A percentile compares a stretch with the other conserved stretches of the same genome.
Evolutionary conservation across 2,797 vertebrate species (phyloP).

Genomic region (Tarsius wallacei): DNA sequence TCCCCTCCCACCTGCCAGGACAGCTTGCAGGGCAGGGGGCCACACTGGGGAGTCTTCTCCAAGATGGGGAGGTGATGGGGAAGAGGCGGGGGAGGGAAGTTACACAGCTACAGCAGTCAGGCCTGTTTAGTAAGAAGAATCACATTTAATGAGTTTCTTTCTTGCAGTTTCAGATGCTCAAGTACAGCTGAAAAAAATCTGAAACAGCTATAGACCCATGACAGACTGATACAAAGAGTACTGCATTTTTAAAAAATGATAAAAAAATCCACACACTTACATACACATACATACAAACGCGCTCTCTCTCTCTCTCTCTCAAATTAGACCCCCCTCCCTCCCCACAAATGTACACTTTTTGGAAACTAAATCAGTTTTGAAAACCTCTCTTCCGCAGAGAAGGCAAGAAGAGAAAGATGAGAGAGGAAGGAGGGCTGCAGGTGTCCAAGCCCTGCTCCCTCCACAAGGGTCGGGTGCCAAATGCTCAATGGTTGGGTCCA

Average conservation of each 20-base stretch:
- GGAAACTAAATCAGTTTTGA: constrained; percentile 91
- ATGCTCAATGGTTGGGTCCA: constrained; percentile 86
- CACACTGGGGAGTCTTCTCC: not conserved
- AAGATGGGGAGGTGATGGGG: not conserved
- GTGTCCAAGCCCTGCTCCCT: constrained; percentile 85
- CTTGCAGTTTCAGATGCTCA: constrained; percentile 92
- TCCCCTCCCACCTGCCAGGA: constrained; percentile 34
- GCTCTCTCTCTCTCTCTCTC: constrained; percentile 62
- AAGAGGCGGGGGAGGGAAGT: constrained; percentile 67
- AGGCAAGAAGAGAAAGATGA: constrained; percentile 87
- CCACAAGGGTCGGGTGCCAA: constrained; percentile 88
- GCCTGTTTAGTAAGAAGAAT: constrained; percentile 92
- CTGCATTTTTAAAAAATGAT: constrained; percentile 92
- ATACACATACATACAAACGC: not conserved
- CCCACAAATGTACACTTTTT: constrained; percentile 92
- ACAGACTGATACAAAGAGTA: constrained; percentile 93
- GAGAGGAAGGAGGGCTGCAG: constrained; percentile 87
- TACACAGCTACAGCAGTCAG: constrained; percentile 91
- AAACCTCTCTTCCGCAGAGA: constrained; percentile 90
- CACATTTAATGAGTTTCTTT: constrained; percentile 93
- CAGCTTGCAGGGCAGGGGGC: constrained; percentile 34
- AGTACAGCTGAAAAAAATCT: constrained; percentile 93
- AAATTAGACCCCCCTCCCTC: constrained; percentile 82
- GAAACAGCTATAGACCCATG: constrained; percentile 92
- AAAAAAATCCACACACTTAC: constrained; percentile 87